Evolutionary conservation across 2,797 vertebrate genomes (phyloP), one percentile per base, ranked within the genome.

Genomic region (Octomys mimax): DNA sequence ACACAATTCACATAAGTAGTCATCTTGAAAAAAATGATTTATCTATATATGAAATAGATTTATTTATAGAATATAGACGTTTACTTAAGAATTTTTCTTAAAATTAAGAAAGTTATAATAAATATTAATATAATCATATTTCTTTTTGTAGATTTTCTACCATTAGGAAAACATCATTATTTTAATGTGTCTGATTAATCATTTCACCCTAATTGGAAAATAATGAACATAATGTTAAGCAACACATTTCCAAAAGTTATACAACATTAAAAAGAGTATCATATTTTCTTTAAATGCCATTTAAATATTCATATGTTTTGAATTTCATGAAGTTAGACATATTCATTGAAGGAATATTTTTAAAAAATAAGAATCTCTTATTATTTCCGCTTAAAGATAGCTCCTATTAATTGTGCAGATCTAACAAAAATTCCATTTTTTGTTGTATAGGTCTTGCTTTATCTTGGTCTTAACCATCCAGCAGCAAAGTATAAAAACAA

Each of bases 151-250:
- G 91, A 64, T 90, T 94, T 97, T 94, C 42, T 42, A 95, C 91
- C 59, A 82, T 92, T 93, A 94, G 93, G 86, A 95, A 95, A 96
- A 93, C 87, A 46, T 89, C 70, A 70, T 9, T 18, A n/a, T 80
- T 95, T 97, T 93, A 95, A 86, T 33, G 86, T 85, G 33, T 64
- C 39, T 78, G 36, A 31, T 94, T 96, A 95, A 93, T 96, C 71
- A 92, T 94, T 93, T 95, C 92, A 97, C 91, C 90, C 96, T 83
- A 97, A 92, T n/a, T 88, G 39, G 39, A 93, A 94, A 91, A 92
- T 79, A 93, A 95, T 92, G 59, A 96, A 89, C 83, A 83, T 12
- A 93, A 92, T 39, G 92, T 87, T 62, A 71, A 33, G 18, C 9
- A 84, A 85, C 49, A 94, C 21, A 86, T 75, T 83, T 96, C 92